phyloP scores from a whole-genome alignment of 2,113 vertebrate species.

The Argyrosomus japonicus region DNA sequence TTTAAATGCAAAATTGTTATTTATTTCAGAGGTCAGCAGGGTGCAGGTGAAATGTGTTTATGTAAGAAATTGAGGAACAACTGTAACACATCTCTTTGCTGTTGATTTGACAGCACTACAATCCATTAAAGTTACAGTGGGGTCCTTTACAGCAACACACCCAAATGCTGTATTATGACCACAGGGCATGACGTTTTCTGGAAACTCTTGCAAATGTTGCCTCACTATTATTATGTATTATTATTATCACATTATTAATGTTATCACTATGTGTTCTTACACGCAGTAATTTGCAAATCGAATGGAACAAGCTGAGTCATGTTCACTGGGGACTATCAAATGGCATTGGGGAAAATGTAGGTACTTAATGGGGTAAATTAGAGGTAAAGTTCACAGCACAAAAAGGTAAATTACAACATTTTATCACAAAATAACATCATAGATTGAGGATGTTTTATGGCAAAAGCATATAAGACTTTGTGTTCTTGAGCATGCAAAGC shows the following conservation, averaged over 20 bases:
- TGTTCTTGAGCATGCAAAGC: neutral
- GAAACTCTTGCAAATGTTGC: slow-evolving; percentile 5
- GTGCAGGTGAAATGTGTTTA: slow-evolving; percentile 4
- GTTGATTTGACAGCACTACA: neutral
- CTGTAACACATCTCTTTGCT: slow-evolving; percentile 5
- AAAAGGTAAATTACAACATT: slow-evolving; percentile 13
- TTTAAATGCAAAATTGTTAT: neutral
- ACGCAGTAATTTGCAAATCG: slow-evolving; percentile 1
- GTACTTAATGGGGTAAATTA: slow-evolving; percentile 7
- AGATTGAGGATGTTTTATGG: slow-evolving; percentile 3
- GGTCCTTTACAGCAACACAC: neutral
- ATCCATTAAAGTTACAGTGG: neutral
- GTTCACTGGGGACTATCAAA: slow-evolving; percentile 13
- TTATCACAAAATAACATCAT: slow-evolving; percentile 14
- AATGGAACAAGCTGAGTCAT: slow-evolving; percentile 6
- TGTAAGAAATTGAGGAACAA: neutral
- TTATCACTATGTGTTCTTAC: slow-evolving; percentile 16
- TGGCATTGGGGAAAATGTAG: slow-evolving; percentile 1
- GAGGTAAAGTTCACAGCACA: neutral
- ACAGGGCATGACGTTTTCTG: slow-evolving; percentile 11
- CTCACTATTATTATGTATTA: neutral
- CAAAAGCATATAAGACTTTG: neutral
- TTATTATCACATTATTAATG: neutral
- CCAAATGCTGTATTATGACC: neutral
- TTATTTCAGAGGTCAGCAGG: neutral